Evolutionary conservation across 2,888 invertebrate species (phyloP), one percentile per base, ranked within the genome.

Genomic region (Cantharis lateralis): DNA sequence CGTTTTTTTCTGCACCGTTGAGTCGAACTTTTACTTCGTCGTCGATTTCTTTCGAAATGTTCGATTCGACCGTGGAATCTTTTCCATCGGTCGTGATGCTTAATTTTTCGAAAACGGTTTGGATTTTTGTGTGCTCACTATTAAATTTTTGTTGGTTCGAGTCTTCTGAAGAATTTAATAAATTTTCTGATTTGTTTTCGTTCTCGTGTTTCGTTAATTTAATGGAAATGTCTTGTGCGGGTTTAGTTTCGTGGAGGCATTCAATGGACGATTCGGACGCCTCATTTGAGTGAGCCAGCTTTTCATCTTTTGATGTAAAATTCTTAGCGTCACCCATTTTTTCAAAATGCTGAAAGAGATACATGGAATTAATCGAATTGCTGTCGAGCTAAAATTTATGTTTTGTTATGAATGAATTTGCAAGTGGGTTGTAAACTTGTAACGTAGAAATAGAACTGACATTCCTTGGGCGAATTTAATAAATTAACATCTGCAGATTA

Each of bases 101-200:
- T 62, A 76, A 15, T 26, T 82, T 82, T 79, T 83, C 80, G 71
- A 80, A 82, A 62, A 82, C 82, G 10, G 81, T 82, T 78, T 82
- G 82, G 62, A 83, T 81, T 62, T 75, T 71, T 11, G 74, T 68
- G 62, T 26, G 64, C 20, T 64, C 18, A 61, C 64, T 68, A 15
- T 32, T 16, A 24, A 48, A 24, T 70, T 75, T 15, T 28, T 4
- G 28, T 26, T 75, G 28, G 24, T 68, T 26, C 5, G n/a, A 24
- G 13, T 61, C 18, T 15, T 62, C 24, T 24, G 16, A 13, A 16
- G 20, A 20, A 15, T 13, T 48, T n/a, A 48, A n/a, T 48, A 48
- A n/a, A 48, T 48, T n/a, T 16, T 66, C n/a, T 11, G 18, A 18
- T 20, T 5, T 66, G 3, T 66, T 64, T 66, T 66, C 20, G 9